Percentiles rank a stretch among this genome's conserved stretches.
Evolutionary conservation across 1,140 invertebrate genomes (phyloP).

Genomic region (Metaphire vulgaris): DNA sequence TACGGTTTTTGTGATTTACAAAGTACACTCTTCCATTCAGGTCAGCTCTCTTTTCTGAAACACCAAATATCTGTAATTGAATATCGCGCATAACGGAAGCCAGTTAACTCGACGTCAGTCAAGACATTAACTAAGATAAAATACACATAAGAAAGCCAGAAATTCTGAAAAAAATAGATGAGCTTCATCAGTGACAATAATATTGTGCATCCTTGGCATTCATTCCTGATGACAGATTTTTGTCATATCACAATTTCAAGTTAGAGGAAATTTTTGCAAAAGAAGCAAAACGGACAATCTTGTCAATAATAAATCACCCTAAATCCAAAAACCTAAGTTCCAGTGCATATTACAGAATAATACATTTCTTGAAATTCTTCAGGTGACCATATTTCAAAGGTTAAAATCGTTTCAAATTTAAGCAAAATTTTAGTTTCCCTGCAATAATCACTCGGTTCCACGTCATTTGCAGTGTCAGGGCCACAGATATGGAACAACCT

Average conservation of each 20-base stretch:
- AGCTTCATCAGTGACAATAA: neutral
- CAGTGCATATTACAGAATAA: no score
- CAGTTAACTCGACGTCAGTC: neutral
- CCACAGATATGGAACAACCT: no score
- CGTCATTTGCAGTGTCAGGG: no score
- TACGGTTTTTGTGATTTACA: constrained; percentile 97
- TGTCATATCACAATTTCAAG: no score
- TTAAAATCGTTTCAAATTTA: no score
- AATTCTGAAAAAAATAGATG: neutral
- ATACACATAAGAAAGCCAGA: neutral
- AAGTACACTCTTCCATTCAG: constrained; percentile 86
- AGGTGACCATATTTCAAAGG: no score
- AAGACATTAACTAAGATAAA: neutral
- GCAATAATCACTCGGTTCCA: neutral
- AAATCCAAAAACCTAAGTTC: no score
- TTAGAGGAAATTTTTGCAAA: no score
- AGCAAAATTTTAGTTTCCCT: neutral
- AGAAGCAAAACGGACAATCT: no score
- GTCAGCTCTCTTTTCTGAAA: constrained; percentile 77
- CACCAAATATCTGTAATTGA: neutral
- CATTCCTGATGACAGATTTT: no score
- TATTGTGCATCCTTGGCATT: neutral
- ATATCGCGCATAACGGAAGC: neutral
- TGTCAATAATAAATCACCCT: no score
- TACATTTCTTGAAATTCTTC: no score